Conservation (phyloP, 1,140 invertebrate species). For the Alviniconcha marisindica region DNA sequence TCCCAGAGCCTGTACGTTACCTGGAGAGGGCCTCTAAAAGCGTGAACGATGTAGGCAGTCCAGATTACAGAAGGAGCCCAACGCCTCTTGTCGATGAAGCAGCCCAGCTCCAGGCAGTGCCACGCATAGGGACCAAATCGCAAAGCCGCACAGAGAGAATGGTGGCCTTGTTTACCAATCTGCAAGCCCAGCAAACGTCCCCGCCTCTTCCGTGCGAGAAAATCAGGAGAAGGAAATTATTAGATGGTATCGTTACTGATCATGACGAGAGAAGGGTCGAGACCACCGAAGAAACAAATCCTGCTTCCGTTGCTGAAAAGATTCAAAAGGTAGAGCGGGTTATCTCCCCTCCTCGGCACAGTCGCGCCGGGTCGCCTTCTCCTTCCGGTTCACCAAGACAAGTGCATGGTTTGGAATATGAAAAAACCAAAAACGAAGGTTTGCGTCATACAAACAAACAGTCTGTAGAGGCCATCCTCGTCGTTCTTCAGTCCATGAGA, state of each 20-base stretch:
- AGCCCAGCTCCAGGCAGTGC: background rate
- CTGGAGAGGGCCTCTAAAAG: background rate
- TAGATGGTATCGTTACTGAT: slow-evolving; percentile 13
- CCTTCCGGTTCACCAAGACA: background rate
- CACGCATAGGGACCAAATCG: background rate
- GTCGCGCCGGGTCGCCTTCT: background rate
- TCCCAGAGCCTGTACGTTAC: too few species aligned
- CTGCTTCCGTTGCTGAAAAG: background rate
- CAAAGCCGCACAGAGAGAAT: background rate
- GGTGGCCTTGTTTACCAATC: slow-evolving; percentile 23
- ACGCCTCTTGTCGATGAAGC: background rate
- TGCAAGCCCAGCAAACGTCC: background rate
- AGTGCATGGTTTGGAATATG: background rate
- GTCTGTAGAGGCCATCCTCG: slow-evolving; percentile 26
- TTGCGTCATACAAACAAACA: background rate
- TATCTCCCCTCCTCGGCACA: background rate
- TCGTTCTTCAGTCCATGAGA: slow-evolving; percentile 29
- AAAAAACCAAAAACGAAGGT: background rate
- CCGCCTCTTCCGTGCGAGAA: background rate
- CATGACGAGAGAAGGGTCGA: background rate
- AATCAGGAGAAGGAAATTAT: background rate
- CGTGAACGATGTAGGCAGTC: background rate
- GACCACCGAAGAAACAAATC: background rate
- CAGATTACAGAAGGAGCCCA: too few species aligned
- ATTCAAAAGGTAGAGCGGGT: background rate